A percentile compares a stretch with the other conserved stretches of the same genome.
Evolutionary conservation across 2,888 invertebrate genomes (phyloP).

Genomic region (Microplitis deprimator): DNA sequence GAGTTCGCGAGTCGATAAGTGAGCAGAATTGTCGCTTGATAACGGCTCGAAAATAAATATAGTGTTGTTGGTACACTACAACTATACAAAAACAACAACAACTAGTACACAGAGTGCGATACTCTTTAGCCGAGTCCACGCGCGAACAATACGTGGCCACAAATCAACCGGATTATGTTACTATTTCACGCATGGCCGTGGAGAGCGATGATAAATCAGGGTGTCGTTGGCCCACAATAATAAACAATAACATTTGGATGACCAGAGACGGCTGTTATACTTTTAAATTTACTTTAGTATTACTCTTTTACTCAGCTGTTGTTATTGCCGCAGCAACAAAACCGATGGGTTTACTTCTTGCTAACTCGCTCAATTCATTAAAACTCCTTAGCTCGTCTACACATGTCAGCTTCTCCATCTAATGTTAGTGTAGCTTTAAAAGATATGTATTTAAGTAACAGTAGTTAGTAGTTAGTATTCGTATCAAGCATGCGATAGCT

Average conservation of each 20-base stretch:
- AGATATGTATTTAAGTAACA: background rate
- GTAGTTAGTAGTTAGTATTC: background rate
- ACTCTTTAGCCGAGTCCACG: slow-evolving; percentile 53
- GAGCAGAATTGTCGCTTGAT: slow-evolving; percentile 25
- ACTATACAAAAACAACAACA: background rate
- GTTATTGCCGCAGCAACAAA: slow-evolving; percentile 5
- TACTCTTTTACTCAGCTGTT: background rate
- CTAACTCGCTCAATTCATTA: background rate
- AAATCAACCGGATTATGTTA: slow-evolving; percentile 70
- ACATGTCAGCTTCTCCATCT: background rate
- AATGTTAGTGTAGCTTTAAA: background rate
- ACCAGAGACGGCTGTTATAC: slow-evolving; percentile 53
- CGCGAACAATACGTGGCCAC: slow-evolving; percentile 65
- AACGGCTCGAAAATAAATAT: slow-evolving; percentile 33
- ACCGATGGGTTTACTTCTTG: slow-evolving; percentile 1
- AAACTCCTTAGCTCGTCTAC: background rate
- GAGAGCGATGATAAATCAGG: slow-evolving; percentile 65
- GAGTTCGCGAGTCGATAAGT: slow-evolving; percentile 22
- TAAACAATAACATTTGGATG: slow-evolving; percentile 67
- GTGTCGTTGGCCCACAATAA: slow-evolving; percentile 62
- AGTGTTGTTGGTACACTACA: slow-evolving; percentile 36
- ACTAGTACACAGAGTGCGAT: slow-evolving; percentile 20
- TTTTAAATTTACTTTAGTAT: slow-evolving; percentile 37
- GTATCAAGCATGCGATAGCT: slow-evolving; percentile 16
- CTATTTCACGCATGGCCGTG: slow-evolving; percentile 67